Evolutionary conservation across 1,140 invertebrate genomes (phyloP).

Genomic region (Drosophila persimilis): DNA sequence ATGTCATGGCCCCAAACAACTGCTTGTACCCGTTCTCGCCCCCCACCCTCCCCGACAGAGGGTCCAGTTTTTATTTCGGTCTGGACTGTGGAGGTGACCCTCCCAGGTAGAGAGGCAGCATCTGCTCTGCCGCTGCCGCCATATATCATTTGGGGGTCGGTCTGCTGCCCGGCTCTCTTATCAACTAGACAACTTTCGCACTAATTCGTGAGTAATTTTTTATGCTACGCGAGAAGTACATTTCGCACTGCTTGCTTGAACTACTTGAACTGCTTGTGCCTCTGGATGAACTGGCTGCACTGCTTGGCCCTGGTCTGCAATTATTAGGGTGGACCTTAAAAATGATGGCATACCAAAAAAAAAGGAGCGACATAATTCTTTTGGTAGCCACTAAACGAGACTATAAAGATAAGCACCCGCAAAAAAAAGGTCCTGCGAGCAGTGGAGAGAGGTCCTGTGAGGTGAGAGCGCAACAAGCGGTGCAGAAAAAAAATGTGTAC

Average conservation of each 20-base stretch:
- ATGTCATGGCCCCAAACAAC: conserved; percentile 57
- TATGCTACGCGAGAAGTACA: background rate
- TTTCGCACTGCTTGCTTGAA: background rate
- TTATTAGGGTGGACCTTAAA: conserved; percentile 15
- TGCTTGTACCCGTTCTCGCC: background rate
- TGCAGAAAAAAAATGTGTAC: conserved; percentile 21
- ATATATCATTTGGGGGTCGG: conserved; percentile 46
- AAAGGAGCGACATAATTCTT: conserved; percentile 61
- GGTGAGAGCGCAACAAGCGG: conserved; percentile 53
- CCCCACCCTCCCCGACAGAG: no score
- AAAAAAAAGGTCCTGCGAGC: conserved; percentile 29
- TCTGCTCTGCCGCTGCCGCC: conserved; percentile 16
- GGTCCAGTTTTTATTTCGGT: no score
- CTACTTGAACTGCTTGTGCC: background rate
- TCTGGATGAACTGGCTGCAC: background rate
- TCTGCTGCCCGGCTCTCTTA: conserved; percentile 23
- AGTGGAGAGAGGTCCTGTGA: background rate
- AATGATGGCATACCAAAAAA: conserved; percentile 18
- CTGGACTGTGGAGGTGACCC: conserved; percentile 23
- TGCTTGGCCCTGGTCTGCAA: background rate
- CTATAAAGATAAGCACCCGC: conserved; percentile 75
- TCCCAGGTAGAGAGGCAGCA: conserved; percentile 26
- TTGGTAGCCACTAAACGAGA: conserved; percentile 70
- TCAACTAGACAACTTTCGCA: conserved; percentile 66
- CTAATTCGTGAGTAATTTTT: conserved; percentile 65